These are phyloP conservation scores for Enoplolaimus lenunculus DNA, from an alignment of 2,888 invertebrate genomes.

Conservation along the genomic window DNA sequence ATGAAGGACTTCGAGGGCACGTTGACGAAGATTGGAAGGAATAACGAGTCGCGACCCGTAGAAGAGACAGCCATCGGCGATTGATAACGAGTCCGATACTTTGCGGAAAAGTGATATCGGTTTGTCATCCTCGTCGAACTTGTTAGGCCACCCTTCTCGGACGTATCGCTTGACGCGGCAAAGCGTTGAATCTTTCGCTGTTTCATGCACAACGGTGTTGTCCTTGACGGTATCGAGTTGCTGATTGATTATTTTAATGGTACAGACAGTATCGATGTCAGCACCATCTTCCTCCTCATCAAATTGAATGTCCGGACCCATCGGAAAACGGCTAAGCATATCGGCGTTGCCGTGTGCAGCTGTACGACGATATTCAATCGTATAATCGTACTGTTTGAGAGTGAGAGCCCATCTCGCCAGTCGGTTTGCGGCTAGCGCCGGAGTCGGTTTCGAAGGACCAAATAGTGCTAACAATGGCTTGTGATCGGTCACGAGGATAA, in stretches of 20 bases:
- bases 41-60: background rate
- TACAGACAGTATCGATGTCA: background rate
- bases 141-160: background rate
- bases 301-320: background rate
- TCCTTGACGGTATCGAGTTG: too few relatives aligned
- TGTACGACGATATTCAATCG: slow-evolving; percentile 8
- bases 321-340: slow-evolving; percentile 13
- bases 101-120: background rate
- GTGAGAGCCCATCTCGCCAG: slow-evolving; percentile 25
- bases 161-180: too few relatives aligned
- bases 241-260: too few relatives aligned
- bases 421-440: slow-evolving; percentile 25
- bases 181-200: too few relatives aligned
- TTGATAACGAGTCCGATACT: background rate
- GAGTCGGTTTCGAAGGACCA: slow-evolving; percentile 25
- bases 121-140: background rate
- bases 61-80: background rate
- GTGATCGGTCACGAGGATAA: slow-evolving; percentile 30
- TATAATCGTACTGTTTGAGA: background rate
- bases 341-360: slow-evolving; percentile 10
- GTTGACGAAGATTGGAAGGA: background rate
- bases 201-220: too few relatives aligned
- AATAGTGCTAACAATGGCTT: slow-evolving; percentile 29
- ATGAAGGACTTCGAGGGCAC: too few relatives aligned
- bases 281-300: background rate